A percentile compares a stretch with the other conserved stretches of the same genome.
phyloP scores from a whole-genome alignment of 2,113 vertebrate species.

The Oreochromis spilurus region DNA sequence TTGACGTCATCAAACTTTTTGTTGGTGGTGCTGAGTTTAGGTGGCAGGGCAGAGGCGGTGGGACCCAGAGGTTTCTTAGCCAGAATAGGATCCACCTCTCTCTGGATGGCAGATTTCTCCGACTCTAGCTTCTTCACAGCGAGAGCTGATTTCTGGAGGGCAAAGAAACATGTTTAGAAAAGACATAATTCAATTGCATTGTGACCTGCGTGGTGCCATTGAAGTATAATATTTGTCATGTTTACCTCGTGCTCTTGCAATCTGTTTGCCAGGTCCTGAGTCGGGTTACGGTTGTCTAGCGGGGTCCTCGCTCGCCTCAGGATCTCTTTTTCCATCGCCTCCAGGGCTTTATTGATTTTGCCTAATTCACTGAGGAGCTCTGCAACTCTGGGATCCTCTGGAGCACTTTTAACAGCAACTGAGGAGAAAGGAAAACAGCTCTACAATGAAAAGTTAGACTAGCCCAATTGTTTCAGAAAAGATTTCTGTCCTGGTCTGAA shows the following conservation, averaged over 20 bases:
- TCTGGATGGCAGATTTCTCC: conserved; percentile 78
- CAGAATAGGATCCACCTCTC: conserved; percentile 79
- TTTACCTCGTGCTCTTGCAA: conserved; percentile 80
- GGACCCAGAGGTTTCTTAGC: conserved; percentile 73
- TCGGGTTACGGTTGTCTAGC: conserved; percentile 69
- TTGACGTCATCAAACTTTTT: conserved; percentile 80
- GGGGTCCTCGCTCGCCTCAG: conserved; percentile 71
- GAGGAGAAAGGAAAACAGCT: not conserved
- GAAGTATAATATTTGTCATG: not conserved
- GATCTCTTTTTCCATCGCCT: conserved; percentile 70
- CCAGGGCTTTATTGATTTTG: conserved; percentile 66
- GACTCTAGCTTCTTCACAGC: conserved; percentile 76
- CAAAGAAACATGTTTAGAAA: not conserved
- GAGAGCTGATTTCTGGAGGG: conserved; percentile 69
- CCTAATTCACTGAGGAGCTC: conserved; percentile 70
- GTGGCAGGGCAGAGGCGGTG: conserved; percentile 71
- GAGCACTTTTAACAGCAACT: conserved; percentile 34
- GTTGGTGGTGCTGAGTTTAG: conserved; percentile 73
- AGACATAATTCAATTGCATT: not conserved
- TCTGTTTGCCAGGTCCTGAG: conserved; percentile 72
- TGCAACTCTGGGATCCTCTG: conserved; percentile 68
- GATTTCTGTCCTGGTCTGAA: not conserved
- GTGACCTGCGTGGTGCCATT: not conserved
- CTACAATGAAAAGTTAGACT: not conserved
- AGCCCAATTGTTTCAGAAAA: not conserved